phyloP scores from a whole-genome alignment of 1,140 invertebrate genomes.

The Atta colombica region DNA sequence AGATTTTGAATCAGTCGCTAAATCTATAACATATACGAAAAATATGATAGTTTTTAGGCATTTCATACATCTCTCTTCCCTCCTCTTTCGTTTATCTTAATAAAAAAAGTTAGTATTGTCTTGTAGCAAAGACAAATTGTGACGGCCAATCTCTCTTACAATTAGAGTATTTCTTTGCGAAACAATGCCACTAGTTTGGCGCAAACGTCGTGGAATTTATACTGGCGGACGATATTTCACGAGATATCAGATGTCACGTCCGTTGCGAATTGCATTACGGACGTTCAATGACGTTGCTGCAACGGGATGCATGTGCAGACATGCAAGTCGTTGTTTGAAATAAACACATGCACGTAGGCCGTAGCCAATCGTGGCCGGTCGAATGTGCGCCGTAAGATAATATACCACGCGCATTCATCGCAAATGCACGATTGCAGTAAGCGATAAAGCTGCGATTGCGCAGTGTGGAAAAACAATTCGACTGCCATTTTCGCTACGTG shows the following conservation, averaged over 20 bases:
- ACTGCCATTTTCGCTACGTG: conserved; percentile 43
- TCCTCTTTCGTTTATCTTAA: neutral
- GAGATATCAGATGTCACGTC: conserved; percentile 45
- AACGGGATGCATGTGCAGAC: neutral
- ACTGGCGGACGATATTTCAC: conserved; percentile 28
- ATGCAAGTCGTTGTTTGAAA: conserved; percentile 6
- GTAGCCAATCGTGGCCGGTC: conserved; percentile 46
- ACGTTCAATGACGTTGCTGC: neutral
- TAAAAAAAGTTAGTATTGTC: neutral
- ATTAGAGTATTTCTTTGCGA: neutral
- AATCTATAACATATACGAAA: neutral
- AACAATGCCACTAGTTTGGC: conserved; percentile 8
- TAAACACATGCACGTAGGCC: neutral
- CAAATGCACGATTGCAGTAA: conserved; percentile 25
- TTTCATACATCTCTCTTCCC: neutral
- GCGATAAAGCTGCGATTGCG: conserved; percentile 67
- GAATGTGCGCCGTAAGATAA: neutral
- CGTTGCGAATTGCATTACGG: conserved; percentile 29
- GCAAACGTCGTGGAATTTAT: conserved; percentile 34
- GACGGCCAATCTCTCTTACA: neutral
- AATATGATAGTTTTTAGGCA: neutral
- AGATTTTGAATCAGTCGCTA: neutral
- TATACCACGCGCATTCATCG: conserved; percentile 15
- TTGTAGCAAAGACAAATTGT: neutral
- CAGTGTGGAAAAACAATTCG: conserved; percentile 33